Conservation (phyloP, 1,140 invertebrate genomes). For the Cephus cinctus region DNA sequence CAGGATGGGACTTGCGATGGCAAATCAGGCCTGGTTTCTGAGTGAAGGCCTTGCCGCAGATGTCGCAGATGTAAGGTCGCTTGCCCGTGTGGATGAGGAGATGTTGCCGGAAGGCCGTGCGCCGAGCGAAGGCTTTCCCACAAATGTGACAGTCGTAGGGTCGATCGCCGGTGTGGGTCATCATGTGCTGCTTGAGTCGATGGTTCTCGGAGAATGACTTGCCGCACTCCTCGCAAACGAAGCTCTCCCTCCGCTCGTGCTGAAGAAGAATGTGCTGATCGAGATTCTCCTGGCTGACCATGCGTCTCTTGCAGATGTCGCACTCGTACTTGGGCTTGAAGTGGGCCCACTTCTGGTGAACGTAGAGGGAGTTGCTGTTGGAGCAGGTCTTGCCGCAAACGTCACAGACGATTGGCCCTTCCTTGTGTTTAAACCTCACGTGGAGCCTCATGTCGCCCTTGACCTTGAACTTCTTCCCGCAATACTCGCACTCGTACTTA, state of each 20-base stretch:
- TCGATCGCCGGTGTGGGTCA: constrained; percentile 69
- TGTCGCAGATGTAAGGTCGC: constrained; percentile 59
- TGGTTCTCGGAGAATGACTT: constrained; percentile 63
- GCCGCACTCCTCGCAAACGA: constrained; percentile 70
- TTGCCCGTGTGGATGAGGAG: constrained; percentile 69
- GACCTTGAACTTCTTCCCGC: constrained; percentile 60
- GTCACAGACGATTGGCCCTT: constrained; percentile 53
- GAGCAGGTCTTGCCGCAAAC: constrained; percentile 52
- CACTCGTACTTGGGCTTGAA: constrained; percentile 45
- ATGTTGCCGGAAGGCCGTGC: constrained; percentile 60
- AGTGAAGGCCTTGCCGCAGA: constrained; percentile 52
- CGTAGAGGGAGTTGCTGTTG: constrained; percentile 36
- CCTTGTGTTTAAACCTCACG: constrained; percentile 49
- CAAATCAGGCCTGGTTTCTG: constrained; percentile 48
- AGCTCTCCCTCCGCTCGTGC: constrained; percentile 42
- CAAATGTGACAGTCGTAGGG: constrained; percentile 77
- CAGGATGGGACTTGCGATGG: constrained; percentile 44
- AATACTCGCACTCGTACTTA: constrained; percentile 38
- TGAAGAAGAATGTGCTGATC: constrained; percentile 39
- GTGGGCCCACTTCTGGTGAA: constrained; percentile 43
- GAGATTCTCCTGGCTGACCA: constrained; percentile 42
- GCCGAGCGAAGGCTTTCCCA: constrained; percentile 67
- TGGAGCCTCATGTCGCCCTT: constrained; percentile 50
- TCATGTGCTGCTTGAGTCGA: constrained; percentile 60
- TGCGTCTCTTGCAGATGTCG: constrained; percentile 36